A percentile compares a stretch with the other conserved stretches of the same genome.
These are phyloP conservation scores for Drosophila persimilis DNA, from an alignment of 1,140 invertebrate genomes.

Conservation along the genomic window DNA sequence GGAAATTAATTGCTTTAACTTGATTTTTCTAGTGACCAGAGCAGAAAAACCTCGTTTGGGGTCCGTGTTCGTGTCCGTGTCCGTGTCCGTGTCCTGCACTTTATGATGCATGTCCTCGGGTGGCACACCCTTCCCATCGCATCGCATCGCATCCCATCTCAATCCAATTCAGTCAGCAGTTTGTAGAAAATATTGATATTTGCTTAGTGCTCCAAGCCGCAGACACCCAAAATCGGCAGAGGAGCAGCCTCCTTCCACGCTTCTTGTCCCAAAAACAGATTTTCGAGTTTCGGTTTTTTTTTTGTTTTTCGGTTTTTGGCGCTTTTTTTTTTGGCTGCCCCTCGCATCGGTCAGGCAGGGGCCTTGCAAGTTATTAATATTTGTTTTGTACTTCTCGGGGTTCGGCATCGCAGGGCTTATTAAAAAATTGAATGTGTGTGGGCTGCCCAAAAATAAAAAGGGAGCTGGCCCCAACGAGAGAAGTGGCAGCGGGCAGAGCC, in stretches of 20 bases:
- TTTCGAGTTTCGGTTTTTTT: conserved; percentile 24
- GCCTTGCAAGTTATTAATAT: conserved; percentile 81
- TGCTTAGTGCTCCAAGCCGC: conserved; percentile 67
- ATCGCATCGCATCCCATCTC: background rate
- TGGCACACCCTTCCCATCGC: background rate
- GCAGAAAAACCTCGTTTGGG: conserved; percentile 13
- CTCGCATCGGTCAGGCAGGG: conserved; percentile 41
- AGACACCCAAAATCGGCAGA: conserved; percentile 48
- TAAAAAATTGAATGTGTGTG: conserved; percentile 70
- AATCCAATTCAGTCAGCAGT: background rate
- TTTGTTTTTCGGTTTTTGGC: conserved; percentile 26
- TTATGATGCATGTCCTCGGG: conserved; percentile 70
- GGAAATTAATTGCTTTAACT: conserved; percentile 83
- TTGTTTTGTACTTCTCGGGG: conserved; percentile 75
- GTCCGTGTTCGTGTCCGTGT: conserved; percentile 4
- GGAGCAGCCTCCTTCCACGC: background rate
- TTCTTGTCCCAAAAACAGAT: conserved; percentile 11
- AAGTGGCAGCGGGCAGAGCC: conserved; percentile 26
- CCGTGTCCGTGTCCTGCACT: conserved; percentile 50
- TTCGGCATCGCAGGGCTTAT: conserved; percentile 55
- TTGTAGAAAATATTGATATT: conserved; percentile 67
- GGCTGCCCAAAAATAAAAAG: conserved; percentile 43
- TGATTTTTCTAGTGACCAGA: conserved; percentile 66
- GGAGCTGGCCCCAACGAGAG: conserved; percentile 12
- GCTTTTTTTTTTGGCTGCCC: conserved; percentile 28